Base-by-base conservation (phyloP, 2,113 vertebrate genomes). In the Colossoma macropomum region DNA sequence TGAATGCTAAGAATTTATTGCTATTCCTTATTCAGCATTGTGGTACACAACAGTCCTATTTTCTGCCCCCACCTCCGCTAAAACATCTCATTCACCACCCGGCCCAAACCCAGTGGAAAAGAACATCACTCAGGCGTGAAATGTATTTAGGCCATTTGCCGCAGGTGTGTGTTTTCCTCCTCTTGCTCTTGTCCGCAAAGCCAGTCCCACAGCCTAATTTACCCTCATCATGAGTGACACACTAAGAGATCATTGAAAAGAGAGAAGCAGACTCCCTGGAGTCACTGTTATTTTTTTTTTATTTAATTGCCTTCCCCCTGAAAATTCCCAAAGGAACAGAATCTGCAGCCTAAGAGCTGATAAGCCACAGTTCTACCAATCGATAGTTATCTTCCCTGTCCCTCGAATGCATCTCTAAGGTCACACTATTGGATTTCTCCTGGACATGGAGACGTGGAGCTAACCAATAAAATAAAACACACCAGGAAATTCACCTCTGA, bases 261-360 rank as follows among this genome's bases (percentile, higher is more conserved):
- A 87, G 71, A 91, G 77, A 70, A 87, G 82, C 54, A 8, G 50
- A 80, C 77, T 63, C 56, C 80, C 75, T 76, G 41, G 78, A 25
- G 77, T 86, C 74, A 78, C 75, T 82, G 74, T 76, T 75, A 59
- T 77, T 73, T 74, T 72, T 54, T 83, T 80, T 81, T 84, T 80
- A 78, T 91, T 90, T 93, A 93, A 94, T 93, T 93, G 91, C 92
- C 83, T 92, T 81, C 86, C 76, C n/a, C 72, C 45, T 63, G 41
- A 60, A 87, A 86, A 90, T 88, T 88, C 89, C 89, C 89, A 89
- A 81, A 81, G 86, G 89, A 77, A 73, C 25, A 66, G 72, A 68
- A 27, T 80, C 79, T 59, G 34, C 34, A 25, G 74, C 52, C 62
- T 72, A 41, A 72, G 71, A 77, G 84, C 88, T 86, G 90, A 93